Evolutionary conservation across 2,113 vertebrate species (phyloP).

Genomic region (Girardinichthys multiradiatus): DNA sequence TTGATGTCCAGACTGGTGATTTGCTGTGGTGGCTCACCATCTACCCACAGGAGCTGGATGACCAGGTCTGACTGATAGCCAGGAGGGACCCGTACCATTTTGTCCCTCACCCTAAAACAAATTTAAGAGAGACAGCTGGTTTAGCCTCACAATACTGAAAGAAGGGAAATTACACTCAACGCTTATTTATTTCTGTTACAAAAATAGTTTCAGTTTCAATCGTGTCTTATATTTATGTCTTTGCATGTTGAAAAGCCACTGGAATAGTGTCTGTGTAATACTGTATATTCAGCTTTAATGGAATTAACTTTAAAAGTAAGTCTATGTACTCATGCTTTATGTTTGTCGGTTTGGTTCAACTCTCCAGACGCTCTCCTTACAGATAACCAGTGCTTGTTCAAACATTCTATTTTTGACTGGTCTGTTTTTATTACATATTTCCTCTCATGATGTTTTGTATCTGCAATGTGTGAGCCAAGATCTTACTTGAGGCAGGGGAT

Average conservation of each 20-base stretch:
- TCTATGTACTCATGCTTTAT: background rate
- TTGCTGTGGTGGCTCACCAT: slow-evolving; percentile 94
- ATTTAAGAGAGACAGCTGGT: background rate
- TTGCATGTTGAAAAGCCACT: background rate
- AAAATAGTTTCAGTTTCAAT: background rate
- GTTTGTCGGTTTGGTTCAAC: background rate
- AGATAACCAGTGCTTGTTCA: background rate
- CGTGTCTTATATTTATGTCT: background rate
- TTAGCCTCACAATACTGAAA: background rate
- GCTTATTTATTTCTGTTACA: too few relatives aligned
- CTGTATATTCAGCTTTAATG: too few relatives aligned
- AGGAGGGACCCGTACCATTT: slow-evolving; percentile 89
- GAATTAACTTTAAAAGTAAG: too few relatives aligned
- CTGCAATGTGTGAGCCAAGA: background rate
- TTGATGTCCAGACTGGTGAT: slow-evolving; percentile 93
- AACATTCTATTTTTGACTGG: background rate
- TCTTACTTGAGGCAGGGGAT: slow-evolving; percentile 91
- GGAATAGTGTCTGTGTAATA: background rate
- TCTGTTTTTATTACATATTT: background rate
- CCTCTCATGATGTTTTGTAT: background rate
- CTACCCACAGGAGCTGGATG: slow-evolving; percentile 92
- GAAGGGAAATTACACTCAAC: background rate
- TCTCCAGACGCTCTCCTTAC: background rate
- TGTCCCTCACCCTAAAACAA: slow-evolving; percentile 85
- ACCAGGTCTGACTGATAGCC: slow-evolving; percentile 96